Base-by-base conservation (phyloP, 2,113 vertebrate genomes). In the Centropus bengalensis region DNA sequence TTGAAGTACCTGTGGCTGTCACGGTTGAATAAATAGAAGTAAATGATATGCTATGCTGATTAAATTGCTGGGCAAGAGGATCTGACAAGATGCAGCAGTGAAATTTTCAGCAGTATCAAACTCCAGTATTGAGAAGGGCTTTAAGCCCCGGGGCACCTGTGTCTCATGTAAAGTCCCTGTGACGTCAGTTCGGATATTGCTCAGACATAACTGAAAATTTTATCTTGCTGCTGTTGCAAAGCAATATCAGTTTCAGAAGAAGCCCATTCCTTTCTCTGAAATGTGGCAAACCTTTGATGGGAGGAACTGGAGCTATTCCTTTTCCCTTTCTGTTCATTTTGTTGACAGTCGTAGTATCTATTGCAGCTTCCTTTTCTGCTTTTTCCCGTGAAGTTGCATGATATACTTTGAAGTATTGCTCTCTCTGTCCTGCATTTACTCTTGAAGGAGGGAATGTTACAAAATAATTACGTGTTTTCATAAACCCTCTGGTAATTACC, bases 391-490 rank as follows among this genome's bases (percentile, higher is more conserved):
- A 96, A 97, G 91, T 96, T 97, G 62, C 86, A 85, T 98, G 97
- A 86, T 94, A 81, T 97, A 90, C 88, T 96, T 94, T 87, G 90
- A 97, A 94, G 89, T 97, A 95, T 33, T 47, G 13, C 84, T 95
- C 94, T 96, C 86, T 96, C 86, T 96, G 84, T 95, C 92, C 95
- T 96, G 95, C 97, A 93, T 97, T 93, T 96, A 93, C 96, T 96
- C 88, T 96, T 90, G 96, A 97, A 97, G 97, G 97, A 96, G 96
- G 94, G 91, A 98, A 96, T 97, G 96, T 97, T 98, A 95, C 92
- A 92, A 97, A 98, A 97, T 97, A 97, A 98, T 97, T 92, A 94
- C 56, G 68, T 98, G 93, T 97, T 98, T 97, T 98, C 97, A 94
- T 97, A 97, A 97, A 96, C 92, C 94, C 93, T 95, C 93, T 97